Evolutionary conservation across 2,113 vertebrate species (phyloP).

Genomic region (Apteryx mantelli): DNA sequence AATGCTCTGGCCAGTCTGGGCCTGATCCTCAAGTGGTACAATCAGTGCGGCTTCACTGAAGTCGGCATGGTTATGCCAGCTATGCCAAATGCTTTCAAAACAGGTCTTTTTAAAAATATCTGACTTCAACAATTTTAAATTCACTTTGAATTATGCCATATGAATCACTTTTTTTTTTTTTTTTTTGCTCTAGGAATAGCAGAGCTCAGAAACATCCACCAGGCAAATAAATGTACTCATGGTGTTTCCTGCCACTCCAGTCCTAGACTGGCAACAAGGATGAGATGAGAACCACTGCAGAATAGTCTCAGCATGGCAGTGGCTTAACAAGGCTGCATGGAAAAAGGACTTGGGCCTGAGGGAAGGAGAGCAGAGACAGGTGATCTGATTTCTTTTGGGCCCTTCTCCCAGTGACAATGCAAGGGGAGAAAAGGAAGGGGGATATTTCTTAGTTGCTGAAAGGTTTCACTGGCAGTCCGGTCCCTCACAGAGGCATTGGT

Average conservation of each 20-base stretch:
- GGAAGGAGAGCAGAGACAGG: neutral
- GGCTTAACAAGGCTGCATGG: neutral
- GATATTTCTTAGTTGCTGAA: neutral
- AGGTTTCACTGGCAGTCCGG: neutral
- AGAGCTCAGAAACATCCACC: neutral
- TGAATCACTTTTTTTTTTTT: neutral
- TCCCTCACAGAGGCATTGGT: neutral
- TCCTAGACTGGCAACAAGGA: rapidly evolving
- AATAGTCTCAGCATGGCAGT: neutral
- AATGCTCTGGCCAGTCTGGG: constrained; percentile 28
- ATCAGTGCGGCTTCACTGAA: neutral
- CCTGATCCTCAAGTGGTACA: neutral
- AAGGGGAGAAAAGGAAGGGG: neutral
- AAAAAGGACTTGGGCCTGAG: neutral
- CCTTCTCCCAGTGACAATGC: neutral
- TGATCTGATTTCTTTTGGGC: neutral
- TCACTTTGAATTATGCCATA: neutral
- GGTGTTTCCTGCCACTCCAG: neutral
- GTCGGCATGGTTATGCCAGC: neutral
- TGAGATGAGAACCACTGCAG: neutral
- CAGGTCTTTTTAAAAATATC: neutral
- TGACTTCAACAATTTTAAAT: neutral
- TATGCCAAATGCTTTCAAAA: constrained; percentile 27
- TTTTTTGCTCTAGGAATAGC: neutral
- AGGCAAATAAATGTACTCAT: neutral